Base-by-base conservation (phyloP, 2,113 vertebrate genomes). In the Nesogale talazaci region DNA sequence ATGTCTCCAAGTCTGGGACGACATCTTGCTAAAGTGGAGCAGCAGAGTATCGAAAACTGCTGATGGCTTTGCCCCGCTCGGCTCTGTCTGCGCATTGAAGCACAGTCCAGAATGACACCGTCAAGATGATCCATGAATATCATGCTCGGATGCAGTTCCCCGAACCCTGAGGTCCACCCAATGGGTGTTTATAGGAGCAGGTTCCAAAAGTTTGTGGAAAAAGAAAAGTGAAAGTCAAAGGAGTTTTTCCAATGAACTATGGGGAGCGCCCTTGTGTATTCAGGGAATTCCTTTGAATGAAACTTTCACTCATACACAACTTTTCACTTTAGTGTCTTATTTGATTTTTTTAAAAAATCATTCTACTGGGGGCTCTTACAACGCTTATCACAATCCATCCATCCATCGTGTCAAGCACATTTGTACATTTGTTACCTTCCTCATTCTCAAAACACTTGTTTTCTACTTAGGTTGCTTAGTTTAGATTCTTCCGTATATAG, bases 81-180 rank as follows among this genome's bases (percentile, higher is more conserved):
- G 70, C 20, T 61, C 79, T 88, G 34, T 46, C 84, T 93, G 93
- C 61, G 76, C 8, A 27, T 3, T 29, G 42, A 83, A 85, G 75
- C 22, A 83, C 1, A 3, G 52, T 25, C 34, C 84, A 36, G 77
- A 88, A 83, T 56, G 88, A 89, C 38, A 72, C 1, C 31, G 29
- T 31, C 57, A 19, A 12, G 36, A 40, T 59, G 8, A 42, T 36
- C 86, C 42, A 10, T 86, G 86, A 78, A 89, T 23, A 82, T 0
- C 46, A 36, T 15, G 4, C 57, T 72, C 42, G 57, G 31, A 88
- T 9, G 76, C 7, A 69, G 57, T 31, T 3, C 9, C 34, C 77
- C 57, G 11, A 19, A 42, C 40, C 36, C 70, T 83, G 34, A 11
- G 11, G 31, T 40, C 46, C 23, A 6, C 65, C 75, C 59, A 69